Conservation (phyloP, 2,113 vertebrate genomes). For the Anoplopoma fimbria region DNA sequence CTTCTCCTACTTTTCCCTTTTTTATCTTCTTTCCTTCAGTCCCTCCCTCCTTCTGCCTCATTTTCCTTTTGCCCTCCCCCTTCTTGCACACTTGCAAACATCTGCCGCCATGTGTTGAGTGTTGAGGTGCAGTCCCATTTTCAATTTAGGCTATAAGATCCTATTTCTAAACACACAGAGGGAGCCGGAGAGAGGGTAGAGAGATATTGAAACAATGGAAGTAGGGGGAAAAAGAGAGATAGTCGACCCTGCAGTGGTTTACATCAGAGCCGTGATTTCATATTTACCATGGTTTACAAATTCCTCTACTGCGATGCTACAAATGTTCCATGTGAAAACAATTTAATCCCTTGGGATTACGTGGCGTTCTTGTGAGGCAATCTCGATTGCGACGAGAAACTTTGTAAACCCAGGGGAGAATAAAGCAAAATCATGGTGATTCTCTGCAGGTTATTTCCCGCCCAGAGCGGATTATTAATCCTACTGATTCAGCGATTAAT, state of each 20-base stretch:
- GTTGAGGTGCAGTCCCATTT: constrained; percentile 58
- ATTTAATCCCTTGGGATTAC: constrained; percentile 71
- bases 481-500: constrained; percentile 59
- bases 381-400: constrained; percentile 39
- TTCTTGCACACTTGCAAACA: constrained; percentile 58
- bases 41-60: constrained; percentile 17
- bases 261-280: constrained; percentile 63
- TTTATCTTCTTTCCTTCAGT: constrained; percentile 3
- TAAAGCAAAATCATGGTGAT: constrained; percentile 70
- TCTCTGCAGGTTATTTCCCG: constrained; percentile 64
- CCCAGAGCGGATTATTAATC: constrained; percentile 59
- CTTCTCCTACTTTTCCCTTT: constrained; percentile 16
- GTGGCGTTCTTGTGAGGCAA: constrained; percentile 37
- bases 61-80: constrained; percentile 31
- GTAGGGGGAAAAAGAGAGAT: neutral
- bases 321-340: constrained; percentile 49
- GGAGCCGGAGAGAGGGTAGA: constrained; percentile 19
- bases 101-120: constrained; percentile 78
- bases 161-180: constrained; percentile 69
- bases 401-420: constrained; percentile 53
- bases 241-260: constrained; percentile 45
- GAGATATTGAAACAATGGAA: constrained; percentile 12
- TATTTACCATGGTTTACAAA: constrained; percentile 51
- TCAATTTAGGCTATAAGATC: constrained; percentile 66
- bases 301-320: constrained; percentile 29